These are phyloP conservation scores for Lithobates sylvaticus DNA, from an alignment of 2,797 vertebrate genomes.

Conservation along the genomic window DNA sequence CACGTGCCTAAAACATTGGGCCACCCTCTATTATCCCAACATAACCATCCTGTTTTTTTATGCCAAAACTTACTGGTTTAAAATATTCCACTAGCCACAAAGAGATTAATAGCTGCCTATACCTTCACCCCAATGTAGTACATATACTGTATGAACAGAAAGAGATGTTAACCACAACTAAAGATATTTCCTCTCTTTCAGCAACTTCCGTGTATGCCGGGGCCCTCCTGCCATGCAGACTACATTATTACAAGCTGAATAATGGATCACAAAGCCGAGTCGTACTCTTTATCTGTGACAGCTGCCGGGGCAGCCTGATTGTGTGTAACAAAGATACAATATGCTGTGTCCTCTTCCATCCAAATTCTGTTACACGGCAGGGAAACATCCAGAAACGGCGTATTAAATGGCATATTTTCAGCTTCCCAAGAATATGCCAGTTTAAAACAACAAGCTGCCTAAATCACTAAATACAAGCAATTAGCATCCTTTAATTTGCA, in stretches of 20 bases:
- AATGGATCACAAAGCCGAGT: slow-evolving; percentile 10
- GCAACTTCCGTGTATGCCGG: background rate
- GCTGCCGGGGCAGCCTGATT: background rate
- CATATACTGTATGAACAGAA: no score
- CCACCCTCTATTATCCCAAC: no score
- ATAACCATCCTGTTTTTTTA: no score
- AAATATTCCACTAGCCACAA: background rate
- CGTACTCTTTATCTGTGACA: slow-evolving; percentile 20
- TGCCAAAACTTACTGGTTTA: background rate
- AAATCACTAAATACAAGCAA: no score
- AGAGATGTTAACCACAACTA: background rate
- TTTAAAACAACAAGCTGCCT: no score
- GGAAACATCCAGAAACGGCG: background rate
- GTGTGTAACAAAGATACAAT: background rate
- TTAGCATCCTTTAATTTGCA: background rate
- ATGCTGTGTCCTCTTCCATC: background rate
- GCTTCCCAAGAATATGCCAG: no score
- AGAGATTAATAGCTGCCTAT: background rate
- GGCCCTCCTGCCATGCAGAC: background rate
- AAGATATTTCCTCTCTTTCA: background rate
- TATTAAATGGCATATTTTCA: background rate
- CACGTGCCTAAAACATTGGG: no score
- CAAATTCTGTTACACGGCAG: background rate
- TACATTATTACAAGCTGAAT: slow-evolving; percentile 3
- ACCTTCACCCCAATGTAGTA: no score